These are phyloP conservation scores for Acipenser oxyrinchus DNA, from an alignment of 2,797 vertebrate species.

Conservation along the genomic window DNA sequence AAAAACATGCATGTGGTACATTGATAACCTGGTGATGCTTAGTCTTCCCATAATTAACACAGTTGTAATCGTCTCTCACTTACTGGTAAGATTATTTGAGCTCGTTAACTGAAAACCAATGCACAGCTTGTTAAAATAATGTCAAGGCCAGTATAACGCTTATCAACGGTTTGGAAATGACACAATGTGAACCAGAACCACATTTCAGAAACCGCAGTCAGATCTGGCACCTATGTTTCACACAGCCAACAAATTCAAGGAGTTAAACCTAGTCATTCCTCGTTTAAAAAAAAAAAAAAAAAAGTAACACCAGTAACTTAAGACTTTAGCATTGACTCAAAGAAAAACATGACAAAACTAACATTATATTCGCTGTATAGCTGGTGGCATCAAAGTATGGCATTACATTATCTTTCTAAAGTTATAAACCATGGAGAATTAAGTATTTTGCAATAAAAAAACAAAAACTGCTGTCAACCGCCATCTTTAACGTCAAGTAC, in stretches of 20 bases:
- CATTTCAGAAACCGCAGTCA: background rate
- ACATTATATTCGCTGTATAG: constrained; percentile 26
- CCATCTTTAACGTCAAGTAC: constrained; percentile 58
- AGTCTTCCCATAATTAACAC: too few relatives aligned
- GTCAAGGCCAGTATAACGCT: constrained; percentile 42
- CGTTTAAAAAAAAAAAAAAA: background rate
- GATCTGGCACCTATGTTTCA: background rate
- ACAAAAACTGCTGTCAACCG: constrained; percentile 37
- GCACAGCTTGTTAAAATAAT: constrained; percentile 18
- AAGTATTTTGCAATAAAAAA: background rate
- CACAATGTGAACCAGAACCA: background rate
- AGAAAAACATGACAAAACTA: constrained; percentile 42
- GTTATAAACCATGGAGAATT: background rate
- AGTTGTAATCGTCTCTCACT: too few relatives aligned
- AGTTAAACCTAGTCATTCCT: background rate
- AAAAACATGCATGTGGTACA: too few relatives aligned
- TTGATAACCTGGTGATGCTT: too few relatives aligned
- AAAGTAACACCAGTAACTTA: background rate
- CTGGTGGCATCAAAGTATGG: background rate
- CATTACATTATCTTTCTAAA: background rate
- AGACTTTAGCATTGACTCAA: constrained; percentile 22
- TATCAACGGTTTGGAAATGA: background rate
- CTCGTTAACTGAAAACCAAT: too few relatives aligned
- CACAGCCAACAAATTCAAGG: background rate
- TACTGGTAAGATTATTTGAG: too few relatives aligned